Conservation (phyloP, 2,797 vertebrate genomes). For the Xenentodon cancila region DNA sequence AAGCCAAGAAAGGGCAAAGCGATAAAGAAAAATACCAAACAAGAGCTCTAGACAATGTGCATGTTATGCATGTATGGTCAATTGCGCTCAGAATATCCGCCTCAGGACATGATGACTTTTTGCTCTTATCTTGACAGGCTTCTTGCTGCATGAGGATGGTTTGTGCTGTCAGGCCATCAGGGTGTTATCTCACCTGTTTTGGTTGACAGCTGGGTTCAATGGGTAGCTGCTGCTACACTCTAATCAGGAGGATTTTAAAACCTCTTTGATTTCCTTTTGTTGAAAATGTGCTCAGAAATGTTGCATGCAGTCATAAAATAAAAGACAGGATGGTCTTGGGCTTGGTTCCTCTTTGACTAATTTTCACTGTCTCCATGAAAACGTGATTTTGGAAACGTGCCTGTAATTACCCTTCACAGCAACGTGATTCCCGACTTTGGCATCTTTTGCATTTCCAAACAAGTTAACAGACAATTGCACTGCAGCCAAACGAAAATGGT, state of each 20-base stretch:
- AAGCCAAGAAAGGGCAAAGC: too few species aligned
- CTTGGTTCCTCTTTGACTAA: not conserved
- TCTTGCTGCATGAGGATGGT: not conserved
- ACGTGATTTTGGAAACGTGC: too few species aligned
- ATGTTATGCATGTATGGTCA: too few species aligned
- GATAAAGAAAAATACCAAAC: too few species aligned
- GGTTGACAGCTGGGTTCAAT: constrained; percentile 3
- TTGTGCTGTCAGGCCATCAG: not conserved
- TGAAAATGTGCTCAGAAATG: not conserved
- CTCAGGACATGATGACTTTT: not conserved
- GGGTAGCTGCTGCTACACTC: not conserved
- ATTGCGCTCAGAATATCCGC: not conserved
- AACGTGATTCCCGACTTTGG: too few species aligned
- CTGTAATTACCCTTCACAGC: too few species aligned
- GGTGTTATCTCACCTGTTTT: constrained; percentile 14
- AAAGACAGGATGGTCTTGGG: not conserved
- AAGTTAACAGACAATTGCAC: too few species aligned
- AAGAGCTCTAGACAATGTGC: too few species aligned
- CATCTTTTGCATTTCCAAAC: too few species aligned
- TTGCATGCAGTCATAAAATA: too few species aligned
- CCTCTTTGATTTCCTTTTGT: not conserved
- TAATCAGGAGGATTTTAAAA: not conserved
- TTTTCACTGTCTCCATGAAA: not conserved
- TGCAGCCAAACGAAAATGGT: too few species aligned
- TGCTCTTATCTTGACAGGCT: not conserved